phyloP scores from a whole-genome alignment of 2,888 invertebrate genomes.

The Acleris laterana region DNA sequence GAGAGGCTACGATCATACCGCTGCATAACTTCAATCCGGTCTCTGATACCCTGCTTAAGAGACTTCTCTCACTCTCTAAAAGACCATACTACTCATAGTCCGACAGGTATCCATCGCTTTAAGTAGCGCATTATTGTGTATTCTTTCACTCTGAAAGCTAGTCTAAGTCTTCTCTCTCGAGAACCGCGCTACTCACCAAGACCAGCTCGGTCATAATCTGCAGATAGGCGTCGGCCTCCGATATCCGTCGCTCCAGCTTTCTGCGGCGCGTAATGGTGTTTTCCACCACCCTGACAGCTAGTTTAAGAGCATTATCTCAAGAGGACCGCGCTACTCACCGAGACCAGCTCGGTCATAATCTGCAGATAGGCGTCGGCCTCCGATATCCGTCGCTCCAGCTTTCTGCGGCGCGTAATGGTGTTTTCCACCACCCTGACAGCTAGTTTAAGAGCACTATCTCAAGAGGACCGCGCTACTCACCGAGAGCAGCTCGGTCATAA shows the following conservation, averaged over 20 bases:
- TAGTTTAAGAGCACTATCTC: neutral
- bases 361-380: slow-evolving; percentile 98
- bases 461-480: slow-evolving; percentile 57
- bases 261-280: slow-evolving; percentile 81
- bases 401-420: slow-evolving; percentile 93
- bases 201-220: too few species aligned
- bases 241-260: slow-evolving; percentile 51
- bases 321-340: slow-evolving; percentile 82
- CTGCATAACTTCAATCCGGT: too few species aligned
- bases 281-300: slow-evolving; percentile 87
- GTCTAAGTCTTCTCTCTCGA: neutral
- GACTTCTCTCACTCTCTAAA: too few species aligned
- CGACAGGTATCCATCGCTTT: slow-evolving; percentile 25
- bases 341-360: slow-evolving; percentile 96
- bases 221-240: slow-evolving; percentile 94
- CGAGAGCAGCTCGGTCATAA: too few species aligned
- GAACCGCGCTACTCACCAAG: slow-evolving; percentile 62
- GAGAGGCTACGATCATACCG: too few species aligned
- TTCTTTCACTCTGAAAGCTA: slow-evolving; percentile 93
- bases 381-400: too few species aligned
- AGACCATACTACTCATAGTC: too few species aligned
- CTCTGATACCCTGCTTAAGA: too few species aligned
- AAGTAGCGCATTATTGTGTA: slow-evolving; percentile 89
- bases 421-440: slow-evolving; percentile 95
- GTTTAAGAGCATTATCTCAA: slow-evolving; percentile 42